Base-by-base conservation (phyloP, 2,113 vertebrate genomes). In the Solea solea region DNA sequence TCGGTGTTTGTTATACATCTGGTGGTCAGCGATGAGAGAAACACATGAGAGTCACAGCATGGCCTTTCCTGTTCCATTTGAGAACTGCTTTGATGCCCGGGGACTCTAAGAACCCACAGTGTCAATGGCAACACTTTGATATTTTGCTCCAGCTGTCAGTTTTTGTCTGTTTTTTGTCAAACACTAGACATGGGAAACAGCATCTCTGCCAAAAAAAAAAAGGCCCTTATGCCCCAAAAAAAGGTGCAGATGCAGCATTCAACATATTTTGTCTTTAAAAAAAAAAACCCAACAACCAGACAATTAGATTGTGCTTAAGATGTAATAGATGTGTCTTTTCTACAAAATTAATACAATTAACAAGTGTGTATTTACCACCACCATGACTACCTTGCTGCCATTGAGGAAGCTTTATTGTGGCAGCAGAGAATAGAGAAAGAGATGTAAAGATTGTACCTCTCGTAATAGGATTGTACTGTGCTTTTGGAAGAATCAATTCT, bases 1-100 rank as follows among this genome's bases (percentile, higher is more conserved):
- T 40, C 28, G 8, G 61, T 58, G 80, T 85, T 86, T 82, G 85
- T 86, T 75, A 72, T 86, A 83, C 81, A 88, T 90, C 85, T 88
- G 90, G 68, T 85, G 90, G 86, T 82, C 80, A 82, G 76, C 59
- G 66, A 69, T 80, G 79, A 89, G 86, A 89, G 72, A 80, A 89
- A 54, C 57, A 70, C 82, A 84, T 89, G 78, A 58, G 76, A 90
- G 86, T 88, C 88, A 73, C 86, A 91, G 87, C 84, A 64, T 80
- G 88, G 76, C 78, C 84, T 92, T 91, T 93, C 90, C 90, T 89
- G 86, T 85, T 84, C 81, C 78, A 69, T 90, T 88, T 90, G 78
- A 84, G 85, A 86, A 81, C 61, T 64, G 74, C 87, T 93, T 90
- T 93, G 87, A 93, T 89, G 86, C 86, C 79, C 68, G 51, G 57